Evolutionary conservation across 1,140 invertebrate genomes (phyloP), one percentile per base, ranked within the genome.

Genomic region (Calosoma granatense): DNA sequence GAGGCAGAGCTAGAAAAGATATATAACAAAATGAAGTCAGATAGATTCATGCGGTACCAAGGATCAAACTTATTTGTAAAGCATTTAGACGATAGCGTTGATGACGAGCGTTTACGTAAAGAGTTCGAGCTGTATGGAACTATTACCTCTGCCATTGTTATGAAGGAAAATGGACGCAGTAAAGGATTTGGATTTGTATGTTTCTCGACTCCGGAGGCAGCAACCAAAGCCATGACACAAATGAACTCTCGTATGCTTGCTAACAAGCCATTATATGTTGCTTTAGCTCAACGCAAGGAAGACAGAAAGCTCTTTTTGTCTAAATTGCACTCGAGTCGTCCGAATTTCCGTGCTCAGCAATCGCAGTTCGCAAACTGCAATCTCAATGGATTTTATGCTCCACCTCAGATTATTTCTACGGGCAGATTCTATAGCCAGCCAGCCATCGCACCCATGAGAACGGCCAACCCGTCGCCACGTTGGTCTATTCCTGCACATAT

Each of bases 1-100:
- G 91, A 97, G 69, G 88, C 92, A 65, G 97, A 99, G 70, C 74
- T 99, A 6, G 96, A 95, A 64, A 85, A 94, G 30, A 94, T 92
- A 67, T 97, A 97, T 71, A 95, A 99, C 66, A 85, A 91, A 67
- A 73, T 96, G 12, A 97, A 98, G 72, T 86, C 90, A 63, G 97
- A 99, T 71, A 81, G 95, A 12, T 82, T 97, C 65, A 96, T 87
- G 66, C 82, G 93, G 12, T 92, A 90, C 57, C 88, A 90, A 60
- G 86, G 86, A 53, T 82, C 87, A 2, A 88, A 88, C 67, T 69
- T 88, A 56, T 88, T 88, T 66, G 80, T 88, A 1, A 88, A 88
- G 67, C 88, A 88, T 66, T 68, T 88, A 57, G 86, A 88, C 65
- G 81, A 88, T 68, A 74, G 70, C 26, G 81, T 87, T 59, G 81